Evolutionary conservation across 1,140 invertebrate genomes (phyloP).

Genomic region (Plodia interpunctella): DNA sequence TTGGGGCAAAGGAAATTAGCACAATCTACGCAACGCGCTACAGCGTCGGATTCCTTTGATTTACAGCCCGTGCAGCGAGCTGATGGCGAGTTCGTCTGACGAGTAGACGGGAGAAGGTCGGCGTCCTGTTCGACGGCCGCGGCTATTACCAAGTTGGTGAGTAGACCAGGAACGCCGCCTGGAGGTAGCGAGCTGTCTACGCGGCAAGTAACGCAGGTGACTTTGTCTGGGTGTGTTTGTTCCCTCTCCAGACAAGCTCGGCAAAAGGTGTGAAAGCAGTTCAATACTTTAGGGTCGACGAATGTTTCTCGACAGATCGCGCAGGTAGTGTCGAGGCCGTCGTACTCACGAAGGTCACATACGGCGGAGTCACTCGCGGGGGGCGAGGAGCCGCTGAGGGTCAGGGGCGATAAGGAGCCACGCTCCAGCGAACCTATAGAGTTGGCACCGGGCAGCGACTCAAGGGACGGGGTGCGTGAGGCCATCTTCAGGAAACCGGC

Average conservation of each 20-base stretch:
- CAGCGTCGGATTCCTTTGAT: slow-evolving; percentile 89
- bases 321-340: slow-evolving; percentile 83
- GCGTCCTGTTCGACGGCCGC: slow-evolving; percentile 78
- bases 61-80: slow-evolving; percentile 92
- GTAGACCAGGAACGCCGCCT: slow-evolving; percentile 79
- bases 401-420: slow-evolving; percentile 84
- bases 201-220: slow-evolving; percentile 89
- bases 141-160: slow-evolving; percentile 82
- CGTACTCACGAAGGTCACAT: slow-evolving; percentile 80
- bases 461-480: slow-evolving; percentile 89
- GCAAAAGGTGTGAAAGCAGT: slow-evolving; percentile 91
- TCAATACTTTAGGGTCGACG: slow-evolving; percentile 84
- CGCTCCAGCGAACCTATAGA: slow-evolving; percentile 90
- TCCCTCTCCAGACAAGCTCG: slow-evolving; percentile 86
- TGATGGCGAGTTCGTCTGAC: slow-evolving; percentile 59
- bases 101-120: slow-evolving; percentile 70
- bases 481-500: slow-evolving; percentile 78
- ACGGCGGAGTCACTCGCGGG: slow-evolving; percentile 88
- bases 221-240: slow-evolving; percentile 85
- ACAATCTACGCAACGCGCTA: slow-evolving; percentile 96
- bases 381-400: slow-evolving; percentile 88
- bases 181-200: slow-evolving; percentile 81
- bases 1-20: slow-evolving; percentile 96
- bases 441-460: slow-evolving; percentile 92
- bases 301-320: slow-evolving; percentile 88